A percentile compares a stretch with the other conserved stretches of the same genome.
Conservation (phyloP, 1,140 invertebrate genomes). For the Lamellibrachia luymesi region DNA sequence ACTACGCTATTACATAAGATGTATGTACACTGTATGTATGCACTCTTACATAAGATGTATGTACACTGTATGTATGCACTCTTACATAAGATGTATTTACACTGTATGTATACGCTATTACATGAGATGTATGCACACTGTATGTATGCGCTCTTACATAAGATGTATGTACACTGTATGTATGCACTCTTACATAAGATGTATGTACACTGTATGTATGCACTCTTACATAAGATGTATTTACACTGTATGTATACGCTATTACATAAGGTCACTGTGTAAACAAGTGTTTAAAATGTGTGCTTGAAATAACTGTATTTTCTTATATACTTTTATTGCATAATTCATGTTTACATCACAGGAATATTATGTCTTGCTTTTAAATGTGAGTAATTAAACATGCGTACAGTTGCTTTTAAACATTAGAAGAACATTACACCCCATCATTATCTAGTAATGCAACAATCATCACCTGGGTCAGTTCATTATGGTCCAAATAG, state of each 20-base stretch:
- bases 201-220: no score
- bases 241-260: neutral
- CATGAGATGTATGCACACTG: no score
- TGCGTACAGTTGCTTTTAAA: neutral
- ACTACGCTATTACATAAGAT: no score
- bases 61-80: no score
- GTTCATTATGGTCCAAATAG: neutral
- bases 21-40: no score
- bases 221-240: no score
- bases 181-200: no score
- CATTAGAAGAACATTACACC: neutral
- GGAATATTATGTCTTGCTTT: neutral
- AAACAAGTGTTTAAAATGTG: neutral
- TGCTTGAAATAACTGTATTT: neutral
- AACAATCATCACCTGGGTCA: neutral
- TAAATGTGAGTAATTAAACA: neutral
- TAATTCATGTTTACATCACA: neutral
- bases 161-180: no score
- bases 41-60: no score
- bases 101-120: no score
- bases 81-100: no score
- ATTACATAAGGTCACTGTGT: neutral
- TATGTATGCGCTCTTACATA: no score
- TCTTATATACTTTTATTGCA: neutral
- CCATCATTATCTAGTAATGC: neutral